A percentile compares a stretch with the other conserved stretches of the same genome.
Evolutionary conservation across 2,888 invertebrate genomes (phyloP).

Genomic region (Cremastinae sp.): DNA sequence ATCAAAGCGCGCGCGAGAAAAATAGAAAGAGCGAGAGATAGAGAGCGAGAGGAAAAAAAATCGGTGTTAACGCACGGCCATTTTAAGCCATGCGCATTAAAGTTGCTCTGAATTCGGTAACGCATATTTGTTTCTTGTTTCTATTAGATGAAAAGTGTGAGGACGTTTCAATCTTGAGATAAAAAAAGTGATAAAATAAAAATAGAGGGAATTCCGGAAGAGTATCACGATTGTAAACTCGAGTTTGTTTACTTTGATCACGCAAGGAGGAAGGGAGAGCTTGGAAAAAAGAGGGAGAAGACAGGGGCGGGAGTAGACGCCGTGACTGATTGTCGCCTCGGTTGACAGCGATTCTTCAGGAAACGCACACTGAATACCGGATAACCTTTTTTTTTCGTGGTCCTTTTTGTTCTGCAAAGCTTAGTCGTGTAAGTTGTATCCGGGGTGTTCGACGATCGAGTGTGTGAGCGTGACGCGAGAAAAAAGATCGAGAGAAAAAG

Average conservation of each 20-base stretch:
- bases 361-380: slow-evolving; percentile 62
- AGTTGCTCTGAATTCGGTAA: slow-evolving; percentile 60
- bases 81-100: slow-evolving; percentile 67
- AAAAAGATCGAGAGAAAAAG: slow-evolving; percentile 23
- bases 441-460: slow-evolving; percentile 35
- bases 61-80: slow-evolving; percentile 46
- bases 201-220: slow-evolving; percentile 38
- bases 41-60: slow-evolving; percentile 34
- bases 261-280: slow-evolving; percentile 9
- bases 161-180: slow-evolving; percentile 52
- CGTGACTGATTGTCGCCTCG: slow-evolving; percentile 12
- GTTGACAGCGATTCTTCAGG: slow-evolving; percentile 16
- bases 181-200: slow-evolving; percentile 44
- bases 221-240: slow-evolving; percentile 16
- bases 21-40: slow-evolving; percentile 7
- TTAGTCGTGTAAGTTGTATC: slow-evolving; percentile 56
- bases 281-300: slow-evolving; percentile 12
- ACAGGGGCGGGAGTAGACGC: slow-evolving; percentile 24
- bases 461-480: not conserved
- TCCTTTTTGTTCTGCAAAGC: slow-evolving; percentile 22
- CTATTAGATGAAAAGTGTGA: slow-evolving; percentile 55
- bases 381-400: slow-evolving; percentile 53
- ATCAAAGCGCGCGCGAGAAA: slow-evolving; percentile 11
- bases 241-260: slow-evolving; percentile 57
- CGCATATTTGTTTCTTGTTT: slow-evolving; percentile 60